phyloP scores from a whole-genome alignment of 1,140 invertebrate species.

The Agrilus planipennis region DNA sequence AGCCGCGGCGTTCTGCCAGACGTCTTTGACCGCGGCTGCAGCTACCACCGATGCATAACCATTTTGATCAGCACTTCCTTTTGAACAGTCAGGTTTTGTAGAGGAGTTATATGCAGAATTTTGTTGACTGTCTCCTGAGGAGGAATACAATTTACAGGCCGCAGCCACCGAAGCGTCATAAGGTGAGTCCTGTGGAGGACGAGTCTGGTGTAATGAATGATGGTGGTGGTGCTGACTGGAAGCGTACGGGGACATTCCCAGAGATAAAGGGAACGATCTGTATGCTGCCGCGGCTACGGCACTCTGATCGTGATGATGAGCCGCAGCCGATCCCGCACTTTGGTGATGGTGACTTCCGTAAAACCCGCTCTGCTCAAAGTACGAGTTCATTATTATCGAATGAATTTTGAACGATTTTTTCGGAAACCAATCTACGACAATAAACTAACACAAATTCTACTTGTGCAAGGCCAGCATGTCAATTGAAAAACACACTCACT shows the following conservation, averaged over 20 bases:
- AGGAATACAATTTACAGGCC: slow-evolving; percentile 71
- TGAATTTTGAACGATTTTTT: slow-evolving; percentile 28
- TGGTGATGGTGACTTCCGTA: slow-evolving; percentile 75
- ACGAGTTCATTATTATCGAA: slow-evolving; percentile 73
- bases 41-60: slow-evolving; percentile 51
- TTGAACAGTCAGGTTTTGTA: slow-evolving; percentile 36
- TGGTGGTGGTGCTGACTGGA: slow-evolving; percentile 63
- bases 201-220: slow-evolving; percentile 57
- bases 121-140: slow-evolving; percentile 47
- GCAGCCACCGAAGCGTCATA: slow-evolving; percentile 81
- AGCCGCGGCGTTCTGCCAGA: slow-evolving; percentile 49
- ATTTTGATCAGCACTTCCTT: slow-evolving; percentile 47
- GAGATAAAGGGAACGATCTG: slow-evolving; percentile 66
- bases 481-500: no score
- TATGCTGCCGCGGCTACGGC: slow-evolving; percentile 58
- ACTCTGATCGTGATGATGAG: slow-evolving; percentile 54
- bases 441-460: no score
- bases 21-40: slow-evolving; percentile 51
- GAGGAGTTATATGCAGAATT: slow-evolving; percentile 44
- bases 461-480: no score
- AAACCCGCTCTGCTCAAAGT: slow-evolving; percentile 89
- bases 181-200: slow-evolving; percentile 75
- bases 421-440: no score
- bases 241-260: slow-evolving; percentile 75
- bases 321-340: slow-evolving; percentile 46